These are phyloP conservation scores for Cremastobaeus sp. DNA, from an alignment of 2,888 invertebrate genomes.

Conservation along the genomic window DNA sequence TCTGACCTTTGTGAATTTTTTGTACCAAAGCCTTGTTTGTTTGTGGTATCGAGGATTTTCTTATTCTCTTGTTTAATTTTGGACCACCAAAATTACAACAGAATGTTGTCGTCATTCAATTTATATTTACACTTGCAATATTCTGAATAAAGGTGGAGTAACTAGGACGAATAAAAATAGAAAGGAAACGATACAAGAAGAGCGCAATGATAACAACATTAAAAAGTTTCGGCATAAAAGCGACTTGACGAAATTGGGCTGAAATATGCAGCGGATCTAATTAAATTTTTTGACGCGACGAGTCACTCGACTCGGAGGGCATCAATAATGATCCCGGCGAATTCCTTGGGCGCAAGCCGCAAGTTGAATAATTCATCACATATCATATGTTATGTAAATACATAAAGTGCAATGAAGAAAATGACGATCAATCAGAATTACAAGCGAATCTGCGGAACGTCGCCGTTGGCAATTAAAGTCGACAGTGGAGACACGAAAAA, in stretches of 20 bases:
- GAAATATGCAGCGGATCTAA: conserved; percentile 49
- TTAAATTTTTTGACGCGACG: conserved; percentile 47
- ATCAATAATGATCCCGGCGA: conserved; percentile 52
- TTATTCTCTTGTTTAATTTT: too few relatives aligned
- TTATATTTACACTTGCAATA: too few relatives aligned
- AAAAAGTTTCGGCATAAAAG: conserved; percentile 32
- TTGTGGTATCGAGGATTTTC: too few relatives aligned
- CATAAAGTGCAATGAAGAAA: conserved; percentile 52
- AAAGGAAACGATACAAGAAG: too few relatives aligned
- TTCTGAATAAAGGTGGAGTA: too few relatives aligned
- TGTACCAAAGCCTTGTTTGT: too few relatives aligned
- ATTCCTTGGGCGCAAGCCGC: conserved; percentile 24
- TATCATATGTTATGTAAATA: conserved; percentile 60
- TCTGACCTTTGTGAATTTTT: too few relatives aligned
- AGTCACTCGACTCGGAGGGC: conserved; percentile 22
- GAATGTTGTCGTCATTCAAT: too few relatives aligned
- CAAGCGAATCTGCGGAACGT: conserved; percentile 49
- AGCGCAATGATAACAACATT: too few relatives aligned
- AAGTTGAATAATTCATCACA: conserved; percentile 58
- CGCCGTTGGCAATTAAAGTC: conserved; percentile 43
- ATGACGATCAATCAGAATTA: conserved; percentile 57
- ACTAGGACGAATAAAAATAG: too few relatives aligned
- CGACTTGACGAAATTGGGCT: conserved; percentile 5
- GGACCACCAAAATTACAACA: too few relatives aligned
- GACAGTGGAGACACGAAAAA: conserved; percentile 35